phyloP scores from a whole-genome alignment of 2,888 invertebrate species.

The Cataglyphis altisquamis region DNA sequence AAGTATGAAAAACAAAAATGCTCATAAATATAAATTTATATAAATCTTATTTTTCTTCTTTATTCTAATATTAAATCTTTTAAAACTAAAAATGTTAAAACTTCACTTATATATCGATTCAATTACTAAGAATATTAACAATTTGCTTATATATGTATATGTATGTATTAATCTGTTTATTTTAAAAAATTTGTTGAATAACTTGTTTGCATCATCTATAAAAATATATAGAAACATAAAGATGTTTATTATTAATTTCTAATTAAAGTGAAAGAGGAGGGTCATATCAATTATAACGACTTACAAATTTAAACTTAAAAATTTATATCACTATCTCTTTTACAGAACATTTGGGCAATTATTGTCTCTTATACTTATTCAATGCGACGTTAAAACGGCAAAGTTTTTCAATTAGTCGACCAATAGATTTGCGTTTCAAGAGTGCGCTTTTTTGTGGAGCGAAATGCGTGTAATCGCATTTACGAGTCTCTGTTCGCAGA shows the following conservation, averaged over 20 bases:
- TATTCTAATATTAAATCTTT: neutral
- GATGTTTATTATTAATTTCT: neutral
- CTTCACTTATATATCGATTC: neutral
- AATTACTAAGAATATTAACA: neutral
- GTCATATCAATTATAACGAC: neutral
- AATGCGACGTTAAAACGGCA: constrained; percentile 16
- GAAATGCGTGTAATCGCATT: constrained; percentile 53
- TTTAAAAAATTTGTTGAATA: no score
- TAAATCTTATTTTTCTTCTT: neutral
- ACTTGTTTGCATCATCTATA: neutral
- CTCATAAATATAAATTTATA: no score
- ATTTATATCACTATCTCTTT: neutral
- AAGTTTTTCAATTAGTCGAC: constrained; percentile 68
- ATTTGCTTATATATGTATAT: neutral
- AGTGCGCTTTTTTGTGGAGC: constrained; percentile 6
- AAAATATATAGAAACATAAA: neutral
- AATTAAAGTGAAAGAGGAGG: neutral
- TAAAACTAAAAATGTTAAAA: neutral
- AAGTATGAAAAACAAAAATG: no score
- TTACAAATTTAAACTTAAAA: neutral
- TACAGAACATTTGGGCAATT: constrained; percentile 64
- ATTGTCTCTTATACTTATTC: constrained; percentile 58
- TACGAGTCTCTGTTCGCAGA: constrained; percentile 50
- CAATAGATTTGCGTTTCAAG: constrained; percentile 67
- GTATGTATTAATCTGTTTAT: neutral